Evolutionary conservation across 1,140 invertebrate genomes (phyloP), one percentile per base, ranked within the genome.

Genomic region (Procambarus clarkii): DNA sequence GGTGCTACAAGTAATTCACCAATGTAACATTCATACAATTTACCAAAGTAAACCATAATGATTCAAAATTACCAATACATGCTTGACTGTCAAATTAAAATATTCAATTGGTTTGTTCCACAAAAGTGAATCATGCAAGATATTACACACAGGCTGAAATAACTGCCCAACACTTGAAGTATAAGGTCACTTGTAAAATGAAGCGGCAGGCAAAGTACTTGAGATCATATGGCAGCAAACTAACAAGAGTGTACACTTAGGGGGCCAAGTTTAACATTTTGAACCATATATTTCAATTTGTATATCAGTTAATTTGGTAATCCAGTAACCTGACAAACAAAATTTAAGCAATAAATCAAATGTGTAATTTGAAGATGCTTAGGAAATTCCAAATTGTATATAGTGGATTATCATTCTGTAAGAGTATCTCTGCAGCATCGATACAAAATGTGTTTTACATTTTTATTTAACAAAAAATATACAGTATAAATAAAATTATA

Each of bases 121-220:
- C 69, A 34, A 34, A 24, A 74, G 24, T 34, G 5, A 64, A 21
- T 74, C 69, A 34, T 44, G 69, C 69, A 74, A 74, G 69, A 74
- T 74, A 74, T 74, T 74, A 74, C n/a, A 74, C 4, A 15, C 18
- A 21, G 18, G 64, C 64, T 21, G 18, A 69, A 18, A 34, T 34
- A 9, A 8, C n/a, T 34, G n/a, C 69, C 69, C n/a, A 74, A 34
- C n/a, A 74, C 2, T 21, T 74, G n/a, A 34, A 74, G 69, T 74
- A 34, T 74, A 74, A 74, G 69, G 69, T 34, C 69, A 74, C 69
- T 74, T 74, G n/a, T 74, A 74, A 74, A 34, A 74, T 74, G 5
- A 74, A 74, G 69, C 21, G n/a, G 4, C 11, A 74, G 24, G 69
- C 24, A 74, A 74, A 2, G 69, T 34, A 11, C 24, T 74, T 24